Evolutionary conservation across 2,113 vertebrate genomes (phyloP), one percentile per base, ranked within the genome.

Genomic region (Prochilodus magdalenae): DNA sequence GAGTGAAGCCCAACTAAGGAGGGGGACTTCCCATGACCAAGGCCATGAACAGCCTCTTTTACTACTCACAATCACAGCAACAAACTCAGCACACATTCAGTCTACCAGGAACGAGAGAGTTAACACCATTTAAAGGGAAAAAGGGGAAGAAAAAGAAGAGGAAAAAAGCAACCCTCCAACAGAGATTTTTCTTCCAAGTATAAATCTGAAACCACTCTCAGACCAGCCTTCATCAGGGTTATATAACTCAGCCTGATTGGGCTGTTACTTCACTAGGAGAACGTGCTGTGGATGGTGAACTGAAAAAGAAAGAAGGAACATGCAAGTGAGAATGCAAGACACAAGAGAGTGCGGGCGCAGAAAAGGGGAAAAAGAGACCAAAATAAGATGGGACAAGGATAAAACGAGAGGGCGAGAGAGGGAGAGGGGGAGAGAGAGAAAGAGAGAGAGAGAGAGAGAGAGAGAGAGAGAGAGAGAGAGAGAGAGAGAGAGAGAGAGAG

Each of bases 71-170:
- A 12, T 49, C 59, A 53, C 0, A 5, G n/a, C 24, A n/a, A n/a
- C 44, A 47, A 44, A 10, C 40, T 22, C 40, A 13, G 60, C 73
- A 59, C 72, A 27, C 51, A 57, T 26, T 53, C 67, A 30, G 87
- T 86, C 83, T 89, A 85, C 77, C 86, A 71, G 82, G 78, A 59
- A 77, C 67, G 67, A 73, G 82, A 63, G 83, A 71, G 70, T 73
- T 49, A 84, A 82, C 18, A 11, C 14, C 15, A 26, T 27, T 80
- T 82, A 82, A 30, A 57, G 29, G 30, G 40, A 0, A 55, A 69
- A 66, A 16, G 16, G 20, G 8, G 8, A 16, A 10, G 40, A 44
- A 44, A 10, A 18, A 44, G 59, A 62, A 26, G 47, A 5, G 11
- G 40, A 51, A 44, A 80, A 60, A 79, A 87, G 81, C 18, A 53